Evolutionary conservation across 2,113 vertebrate species (phyloP).

Genomic region (Onychostruthus taczanowskii): DNA sequence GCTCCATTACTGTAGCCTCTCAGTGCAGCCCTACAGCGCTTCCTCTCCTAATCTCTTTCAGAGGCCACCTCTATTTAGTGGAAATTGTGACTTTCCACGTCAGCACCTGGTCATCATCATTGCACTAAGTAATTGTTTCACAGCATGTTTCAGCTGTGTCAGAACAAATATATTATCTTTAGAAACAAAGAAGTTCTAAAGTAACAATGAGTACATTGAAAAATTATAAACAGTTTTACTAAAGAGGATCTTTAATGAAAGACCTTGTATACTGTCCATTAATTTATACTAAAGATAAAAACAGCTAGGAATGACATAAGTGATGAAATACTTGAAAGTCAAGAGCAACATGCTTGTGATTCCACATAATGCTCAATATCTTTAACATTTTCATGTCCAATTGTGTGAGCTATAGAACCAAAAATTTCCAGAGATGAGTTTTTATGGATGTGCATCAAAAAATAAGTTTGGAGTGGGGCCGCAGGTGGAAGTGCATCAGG

Average conservation of each 20-base stretch:
- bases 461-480: background rate
- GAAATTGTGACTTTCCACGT: background rate
- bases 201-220: background rate
- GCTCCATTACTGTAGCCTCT: background rate
- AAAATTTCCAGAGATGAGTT: background rate
- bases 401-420: background rate
- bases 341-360: background rate
- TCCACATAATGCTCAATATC: background rate
- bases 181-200: conserved; percentile 17
- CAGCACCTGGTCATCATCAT: background rate
- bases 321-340: background rate
- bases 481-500: background rate
- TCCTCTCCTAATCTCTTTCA: background rate
- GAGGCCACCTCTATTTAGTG: background rate
- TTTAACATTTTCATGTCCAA: background rate
- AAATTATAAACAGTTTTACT: conserved; percentile 7
- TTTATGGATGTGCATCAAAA: background rate
- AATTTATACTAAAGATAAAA: background rate
- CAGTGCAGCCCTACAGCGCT: background rate
- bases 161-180: conserved; percentile 12
- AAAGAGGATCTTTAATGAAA: background rate
- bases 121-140: background rate
- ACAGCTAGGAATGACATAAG: background rate
- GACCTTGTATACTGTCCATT: background rate
- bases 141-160: background rate